Evolutionary conservation across 2,797 vertebrate species (phyloP), one percentile per base, ranked within the genome.

Genomic region (Gila robusta): DNA sequence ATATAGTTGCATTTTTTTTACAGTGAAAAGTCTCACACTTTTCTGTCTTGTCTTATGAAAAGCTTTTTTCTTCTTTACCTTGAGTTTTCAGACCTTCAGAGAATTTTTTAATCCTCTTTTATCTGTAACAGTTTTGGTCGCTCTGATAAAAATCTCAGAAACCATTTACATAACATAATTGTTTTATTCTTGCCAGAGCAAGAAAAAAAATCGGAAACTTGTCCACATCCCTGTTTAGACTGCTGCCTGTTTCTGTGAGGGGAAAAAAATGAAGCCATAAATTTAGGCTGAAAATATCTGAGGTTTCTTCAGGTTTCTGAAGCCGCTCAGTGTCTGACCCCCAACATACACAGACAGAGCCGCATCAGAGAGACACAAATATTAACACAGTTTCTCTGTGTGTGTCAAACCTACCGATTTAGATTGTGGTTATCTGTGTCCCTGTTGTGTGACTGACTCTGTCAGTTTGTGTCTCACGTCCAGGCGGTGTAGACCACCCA

Each of bases 401-500:
- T 56, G 39, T 86, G 62, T 87, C 17, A 71, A 47, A 28, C 21
- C 10, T 23, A 69, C 67, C 28, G 23, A 79, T 71, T 87, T 70
- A 79, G 76, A 78, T 8, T 89, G 35, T 82, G 26, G 67, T 47
- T 74, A 74, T 77, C 74, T 88, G 37, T 88, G 76, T 54, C 32
- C 44, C 44, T 77, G 56, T 28, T 81, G 66, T 81, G 54, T 69
- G 56, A 69, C 26, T 12, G 66, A 16, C 91, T 91, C 26, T 90
- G 85, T 79, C 92, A 91, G 72, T 82, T 52, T 71, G 70, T 82
- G 80, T 79, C 87, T 90, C 88, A 86, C 88, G 87, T 89, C 87
- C 88, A 71, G 85, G 88, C 85, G 84, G 89, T 89, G 81, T 88
- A 90, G 96, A 95, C 96, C 96, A 96, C 96, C 96, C 95, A 95